These are phyloP conservation scores for Halocaridina rubra DNA, from an alignment of 2,888 invertebrate species.

Conservation along the genomic window DNA sequence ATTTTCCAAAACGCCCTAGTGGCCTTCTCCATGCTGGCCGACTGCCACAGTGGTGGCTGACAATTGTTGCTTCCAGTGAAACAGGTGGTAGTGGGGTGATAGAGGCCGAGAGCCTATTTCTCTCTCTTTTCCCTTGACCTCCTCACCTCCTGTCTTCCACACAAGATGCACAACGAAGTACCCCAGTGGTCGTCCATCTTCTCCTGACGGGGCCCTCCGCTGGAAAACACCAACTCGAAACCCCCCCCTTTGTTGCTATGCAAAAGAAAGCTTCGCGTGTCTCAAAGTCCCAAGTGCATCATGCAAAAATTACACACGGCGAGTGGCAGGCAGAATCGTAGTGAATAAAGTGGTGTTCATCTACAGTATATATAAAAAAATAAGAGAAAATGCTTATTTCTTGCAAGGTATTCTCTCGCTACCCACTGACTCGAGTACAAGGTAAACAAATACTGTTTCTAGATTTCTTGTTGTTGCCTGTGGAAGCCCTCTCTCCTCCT, in stretches of 20 bases:
- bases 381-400: neutral
- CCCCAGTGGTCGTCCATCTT: neutral
- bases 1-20: no score
- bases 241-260: slow-evolving; percentile 48
- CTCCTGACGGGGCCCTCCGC: slow-evolving; percentile 2
- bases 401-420: neutral
- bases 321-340: no score
- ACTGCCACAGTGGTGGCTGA: slow-evolving; percentile 20
- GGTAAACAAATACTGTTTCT: no score
- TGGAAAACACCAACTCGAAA: neutral
- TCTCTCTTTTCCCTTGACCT: no score
- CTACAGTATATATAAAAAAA: no score
- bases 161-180: slow-evolving; percentile 9
- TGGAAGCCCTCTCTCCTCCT: no score
- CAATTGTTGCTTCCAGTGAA: slow-evolving; percentile 57
- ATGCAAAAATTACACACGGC: neutral
- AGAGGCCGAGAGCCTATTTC: neutral
- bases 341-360: no score
- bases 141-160: neutral
- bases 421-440: neutral
- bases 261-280: slow-evolving; percentile 13
- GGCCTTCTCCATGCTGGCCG: no score
- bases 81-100: slow-evolving; percentile 33
- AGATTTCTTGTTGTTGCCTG: no score
- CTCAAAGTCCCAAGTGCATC: neutral